A percentile compares a stretch with the other conserved stretches of the same genome.
phyloP scores from a whole-genome alignment of 1,140 invertebrate species.

The Akabosia matsudoensis region DNA sequence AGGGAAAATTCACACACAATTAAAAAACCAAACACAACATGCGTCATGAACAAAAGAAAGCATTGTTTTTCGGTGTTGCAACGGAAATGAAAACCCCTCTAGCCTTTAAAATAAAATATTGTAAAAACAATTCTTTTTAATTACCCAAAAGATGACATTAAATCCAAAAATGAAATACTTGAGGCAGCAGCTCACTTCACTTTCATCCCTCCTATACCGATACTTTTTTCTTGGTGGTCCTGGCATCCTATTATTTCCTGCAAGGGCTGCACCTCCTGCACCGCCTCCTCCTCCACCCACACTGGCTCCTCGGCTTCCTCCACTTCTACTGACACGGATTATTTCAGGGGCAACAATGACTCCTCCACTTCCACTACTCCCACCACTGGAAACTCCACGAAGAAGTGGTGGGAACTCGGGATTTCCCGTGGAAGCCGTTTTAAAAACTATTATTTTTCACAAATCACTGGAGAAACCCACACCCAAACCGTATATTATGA shows the following conservation, averaged over 20 bases:
- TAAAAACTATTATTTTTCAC: neutral
- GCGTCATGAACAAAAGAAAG: too few relatives aligned
- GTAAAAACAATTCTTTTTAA: too few relatives aligned
- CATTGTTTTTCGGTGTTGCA: too few relatives aligned
- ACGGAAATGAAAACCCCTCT: too few relatives aligned
- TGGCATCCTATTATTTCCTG: slow-evolving; percentile 15
- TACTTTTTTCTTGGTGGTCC: slow-evolving; percentile 36
- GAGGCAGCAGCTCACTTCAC: slow-evolving; percentile 93
- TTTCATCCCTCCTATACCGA: slow-evolving; percentile 78
- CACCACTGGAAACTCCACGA: slow-evolving; percentile 1
- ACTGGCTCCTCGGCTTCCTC: neutral
- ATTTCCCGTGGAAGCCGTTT: slow-evolving; percentile 1
- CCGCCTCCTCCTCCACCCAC: neutral
- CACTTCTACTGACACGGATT: neutral
- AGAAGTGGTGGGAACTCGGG: slow-evolving; percentile 9
- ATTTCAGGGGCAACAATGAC: neutral
- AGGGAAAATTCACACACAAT: too few relatives aligned
- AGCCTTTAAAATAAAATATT: too few relatives aligned
- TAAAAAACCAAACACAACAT: too few relatives aligned
- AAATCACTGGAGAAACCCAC: neutral
- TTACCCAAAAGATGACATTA: slow-evolving; percentile 96
- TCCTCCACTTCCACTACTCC: neutral
- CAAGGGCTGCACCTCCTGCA: neutral
- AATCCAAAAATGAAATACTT: slow-evolving; percentile 96
- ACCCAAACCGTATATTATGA: too few relatives aligned